phyloP scores from a whole-genome alignment of 92 coral and sea anemone genomes.

The Micromussa lordhowensis region DNA sequence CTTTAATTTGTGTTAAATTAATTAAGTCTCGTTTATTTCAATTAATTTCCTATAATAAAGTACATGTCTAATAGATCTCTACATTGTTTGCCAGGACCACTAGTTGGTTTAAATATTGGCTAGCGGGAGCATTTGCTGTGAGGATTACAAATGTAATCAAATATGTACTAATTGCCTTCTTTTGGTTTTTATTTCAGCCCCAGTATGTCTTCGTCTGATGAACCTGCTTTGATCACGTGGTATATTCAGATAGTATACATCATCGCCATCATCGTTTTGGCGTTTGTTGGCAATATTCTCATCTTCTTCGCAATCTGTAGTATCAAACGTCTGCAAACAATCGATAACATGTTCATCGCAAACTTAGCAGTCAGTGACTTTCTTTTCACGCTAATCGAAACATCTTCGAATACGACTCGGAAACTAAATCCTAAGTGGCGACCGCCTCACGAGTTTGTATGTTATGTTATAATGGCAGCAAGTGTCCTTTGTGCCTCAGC shows the following conservation, averaged over 20 bases:
- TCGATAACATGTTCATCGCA: slow-evolving; percentile 58
- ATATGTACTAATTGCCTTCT: neutral
- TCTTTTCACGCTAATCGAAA: slow-evolving; percentile 58
- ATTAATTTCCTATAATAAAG: no score
- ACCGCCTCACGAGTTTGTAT: slow-evolving; percentile 39
- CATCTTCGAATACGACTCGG: slow-evolving; percentile 58
- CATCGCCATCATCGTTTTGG: slow-evolving; percentile 28
- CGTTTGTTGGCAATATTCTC: slow-evolving; percentile 47
- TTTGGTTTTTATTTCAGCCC: neutral
- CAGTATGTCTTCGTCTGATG: neutral
- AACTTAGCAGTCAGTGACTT: slow-evolving; percentile 65
- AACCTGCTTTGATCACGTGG: slow-evolving; percentile 1
- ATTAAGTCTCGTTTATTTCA: no score
- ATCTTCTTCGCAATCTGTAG: slow-evolving; percentile 49
- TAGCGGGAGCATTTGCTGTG: no score
- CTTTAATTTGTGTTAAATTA: no score
- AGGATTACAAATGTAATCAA: neutral
- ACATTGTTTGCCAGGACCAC: neutral
- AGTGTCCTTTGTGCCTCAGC: slow-evolving; percentile 67
- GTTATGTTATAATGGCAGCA: slow-evolving; percentile 60
- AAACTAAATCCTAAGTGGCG: slow-evolving; percentile 42
- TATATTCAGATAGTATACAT: slow-evolving; percentile 48
- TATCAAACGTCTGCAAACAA: slow-evolving; percentile 50
- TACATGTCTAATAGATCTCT: neutral
- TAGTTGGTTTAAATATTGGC: no score